Percentiles rank a stretch among this genome's conserved stretches.
phyloP scores from a whole-genome alignment of 2,797 vertebrate genomes.

The Furcifer pardalis region DNA sequence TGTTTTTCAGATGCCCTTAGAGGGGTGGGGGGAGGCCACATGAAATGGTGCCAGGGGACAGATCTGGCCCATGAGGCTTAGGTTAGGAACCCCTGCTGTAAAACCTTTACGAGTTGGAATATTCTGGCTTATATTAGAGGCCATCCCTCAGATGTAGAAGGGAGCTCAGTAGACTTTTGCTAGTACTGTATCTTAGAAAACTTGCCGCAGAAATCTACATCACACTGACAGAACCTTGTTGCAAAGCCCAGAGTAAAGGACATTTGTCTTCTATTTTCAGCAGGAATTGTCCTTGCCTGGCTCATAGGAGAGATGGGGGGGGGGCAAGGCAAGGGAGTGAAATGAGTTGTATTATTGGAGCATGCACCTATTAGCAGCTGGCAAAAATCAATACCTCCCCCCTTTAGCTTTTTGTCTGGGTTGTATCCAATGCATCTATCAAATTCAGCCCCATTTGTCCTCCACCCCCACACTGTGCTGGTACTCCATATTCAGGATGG shows the following conservation, averaged over 20 bases:
- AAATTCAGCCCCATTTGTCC: neutral
- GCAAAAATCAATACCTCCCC: conserved; percentile 8
- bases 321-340: neutral
- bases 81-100: too few relatives aligned
- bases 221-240: neutral
- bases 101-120: neutral
- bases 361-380: conserved; percentile 13
- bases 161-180: neutral
- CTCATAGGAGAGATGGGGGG: neutral
- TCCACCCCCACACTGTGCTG: neutral
- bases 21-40: too few relatives aligned
- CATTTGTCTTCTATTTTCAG: too few relatives aligned
- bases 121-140: neutral
- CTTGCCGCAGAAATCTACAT: neutral
- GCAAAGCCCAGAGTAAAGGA: neutral
- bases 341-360: conserved; percentile 4
- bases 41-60: too few relatives aligned
- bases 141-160: neutral
- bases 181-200: neutral
- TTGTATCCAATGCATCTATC: neutral
- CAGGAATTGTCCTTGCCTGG: neutral
- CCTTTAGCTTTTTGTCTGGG: neutral
- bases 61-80: too few relatives aligned
- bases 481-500: neutral
- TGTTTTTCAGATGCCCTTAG: too few relatives aligned